Evolutionary conservation across 2,888 invertebrate genomes (phyloP), one percentile per base, ranked within the genome.

Genomic region (Eristalinus sepulchralis): DNA sequence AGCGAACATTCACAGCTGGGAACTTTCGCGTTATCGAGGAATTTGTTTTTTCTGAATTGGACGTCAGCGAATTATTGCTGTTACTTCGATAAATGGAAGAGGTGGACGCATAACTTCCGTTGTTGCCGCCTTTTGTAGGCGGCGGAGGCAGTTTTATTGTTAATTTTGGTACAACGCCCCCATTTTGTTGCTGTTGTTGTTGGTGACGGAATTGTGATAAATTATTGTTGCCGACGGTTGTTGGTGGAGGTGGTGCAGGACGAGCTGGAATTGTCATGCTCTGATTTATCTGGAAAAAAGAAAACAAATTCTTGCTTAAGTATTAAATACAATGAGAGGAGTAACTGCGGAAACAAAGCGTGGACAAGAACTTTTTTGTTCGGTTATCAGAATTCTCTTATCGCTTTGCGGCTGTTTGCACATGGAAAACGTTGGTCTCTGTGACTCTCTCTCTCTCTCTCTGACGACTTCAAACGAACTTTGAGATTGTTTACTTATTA

Each of bases 241-340:
- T 89, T 39, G 92, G 92, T 77, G 92, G 93, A 27, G 92, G 92
- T 22, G 92, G 92, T 53, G 92, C 92, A 84, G 92, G 92, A 78
- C 92, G 89, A 62, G 93, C 91, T 83, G 92, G 92, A 88, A 92
- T 91, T 83, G 92, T 92, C 92, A 92, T 92, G 39, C 84, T 79
- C 73, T 82, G 83, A 33, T 79, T 72, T 72, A 63, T 88, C 77
- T 73, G 71, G 72, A 73, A 81, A 67, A 80, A 31, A 6, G n/a
- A 47, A 47, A 47, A 47, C n/a, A 47, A 17, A 47, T 17, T 17
- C 47, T 47, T 17, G 47, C 47, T 17, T 47, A 2, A 47, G 6
- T 47, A 47, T 47, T 31, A 59, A 27, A 9, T 22, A 53, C 11
- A 55, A 57, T 11, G 31, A 24, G n/a, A 36, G 22, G 70, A 47